Evolutionary conservation across 2,113 vertebrate genomes (phyloP), one percentile per base, ranked within the genome.

Genomic region (Orcinus orca): DNA sequence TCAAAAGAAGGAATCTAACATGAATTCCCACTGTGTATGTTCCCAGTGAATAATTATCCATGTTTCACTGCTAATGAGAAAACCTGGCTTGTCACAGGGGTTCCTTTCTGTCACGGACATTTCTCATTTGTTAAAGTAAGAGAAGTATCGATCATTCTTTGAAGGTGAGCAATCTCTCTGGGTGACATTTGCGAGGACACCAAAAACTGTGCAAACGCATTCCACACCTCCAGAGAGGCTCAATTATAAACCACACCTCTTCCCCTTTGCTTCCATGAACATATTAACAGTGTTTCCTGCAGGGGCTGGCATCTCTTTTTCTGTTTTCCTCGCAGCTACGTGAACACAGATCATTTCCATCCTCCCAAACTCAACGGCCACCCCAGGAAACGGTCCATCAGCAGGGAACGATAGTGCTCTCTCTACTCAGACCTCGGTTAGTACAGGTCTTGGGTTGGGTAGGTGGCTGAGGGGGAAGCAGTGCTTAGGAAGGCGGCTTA

Each of bases 11-110:
- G 9, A 55, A 50, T 38, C 36, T 65, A 95, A 96, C 88, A 1
- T 5, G 33, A 97, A 44, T 90, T 98, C 70, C 83, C 88, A 95
- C 65, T 36, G 71, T 82, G 76, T 6, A 8, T 96, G 97, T 81
- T 98, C 96, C 83, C 47, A 80, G 25, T 93, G 83, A 97, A 15
- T 94, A 98, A 98, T 97, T 97, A 95, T 53, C 97, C 50, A 81
- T 89, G 88, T 97, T 96, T 68, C 74, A 68, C 50, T 70, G 86
- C 92, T 98, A 97, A 97, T 94, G 95, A 84, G 96, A 97, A 98
- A 98, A 98, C 84, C 98, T 98, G 92, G 90, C 81, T 95, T 97
- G 93, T 88, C 84, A 62, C 33, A 79, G 87, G 77, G 86, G 96
- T 68, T 94, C 58, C 79, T 33, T 77, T 90, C 93, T 97, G 85